These are phyloP conservation scores for Halictus rubicundus DNA, from an alignment of 1,140 invertebrate genomes.

Conservation along the genomic window DNA sequence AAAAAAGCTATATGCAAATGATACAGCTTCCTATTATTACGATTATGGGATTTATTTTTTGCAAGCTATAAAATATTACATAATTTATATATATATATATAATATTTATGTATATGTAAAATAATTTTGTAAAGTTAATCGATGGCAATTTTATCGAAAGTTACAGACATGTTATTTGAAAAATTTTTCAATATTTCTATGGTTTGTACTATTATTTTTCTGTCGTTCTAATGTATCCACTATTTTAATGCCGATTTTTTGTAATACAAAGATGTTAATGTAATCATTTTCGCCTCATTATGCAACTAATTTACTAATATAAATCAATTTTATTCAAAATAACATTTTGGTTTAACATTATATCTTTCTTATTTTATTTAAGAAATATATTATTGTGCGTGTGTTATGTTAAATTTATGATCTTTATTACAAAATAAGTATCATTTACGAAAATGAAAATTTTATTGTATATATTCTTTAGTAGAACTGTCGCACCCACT, in stretches of 20 bases:
- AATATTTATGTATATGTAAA: background rate
- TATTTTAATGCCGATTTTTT: background rate
- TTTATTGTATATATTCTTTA: background rate
- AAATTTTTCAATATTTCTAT: background rate
- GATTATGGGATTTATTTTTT: background rate
- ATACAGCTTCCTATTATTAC: background rate
- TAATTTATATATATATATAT: background rate
- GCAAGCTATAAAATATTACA: background rate
- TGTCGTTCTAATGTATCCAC: background rate
- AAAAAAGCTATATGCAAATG: background rate
- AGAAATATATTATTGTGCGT: background rate
- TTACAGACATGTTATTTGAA: background rate
- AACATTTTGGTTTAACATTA: background rate
- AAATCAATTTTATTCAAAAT: background rate
- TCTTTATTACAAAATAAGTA: background rate
- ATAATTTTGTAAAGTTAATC: background rate
- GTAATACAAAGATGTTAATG: background rate
- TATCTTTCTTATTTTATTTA: background rate
- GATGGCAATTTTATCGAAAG: background rate
- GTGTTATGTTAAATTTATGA: background rate
- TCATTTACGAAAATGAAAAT: background rate
- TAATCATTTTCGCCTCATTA: background rate
- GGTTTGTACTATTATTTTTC: background rate
- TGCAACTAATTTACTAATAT: slow-evolving; percentile 2
- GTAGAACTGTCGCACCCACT: background rate